phyloP scores from a whole-genome alignment of 2,888 invertebrate genomes.

The Eilema caniola region DNA sequence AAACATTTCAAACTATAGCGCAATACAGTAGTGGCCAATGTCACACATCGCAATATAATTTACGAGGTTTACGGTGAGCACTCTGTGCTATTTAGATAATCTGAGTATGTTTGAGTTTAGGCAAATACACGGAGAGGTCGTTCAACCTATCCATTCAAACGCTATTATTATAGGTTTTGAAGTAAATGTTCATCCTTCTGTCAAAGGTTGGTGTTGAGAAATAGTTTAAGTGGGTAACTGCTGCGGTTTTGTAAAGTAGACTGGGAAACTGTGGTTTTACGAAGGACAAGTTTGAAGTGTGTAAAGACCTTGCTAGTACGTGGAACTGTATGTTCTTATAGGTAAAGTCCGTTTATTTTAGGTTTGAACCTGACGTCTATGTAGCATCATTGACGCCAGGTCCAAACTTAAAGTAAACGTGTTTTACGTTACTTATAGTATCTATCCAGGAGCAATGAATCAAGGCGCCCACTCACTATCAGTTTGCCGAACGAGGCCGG shows the following conservation, averaged over 20 bases:
- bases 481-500: too few relatives aligned
- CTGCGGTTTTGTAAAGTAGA: slow-evolving; percentile 24
- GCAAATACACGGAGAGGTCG: slow-evolving; percentile 56
- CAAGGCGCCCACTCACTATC: too few relatives aligned
- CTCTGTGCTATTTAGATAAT: slow-evolving; percentile 49
- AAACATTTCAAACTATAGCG: slow-evolving; percentile 8
- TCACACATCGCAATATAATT: slow-evolving; percentile 57
- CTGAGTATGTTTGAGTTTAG: slow-evolving; percentile 34
- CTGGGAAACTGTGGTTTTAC: neutral
- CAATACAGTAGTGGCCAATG: slow-evolving; percentile 32
- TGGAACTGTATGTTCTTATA: neutral
- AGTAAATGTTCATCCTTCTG: slow-evolving; percentile 18
- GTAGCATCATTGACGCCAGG: too few relatives aligned
- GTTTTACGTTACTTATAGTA: too few relatives aligned
- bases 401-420: too few relatives aligned
- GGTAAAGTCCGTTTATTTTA: too few relatives aligned
- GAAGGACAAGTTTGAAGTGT: neutral
- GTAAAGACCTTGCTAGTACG: neutral
- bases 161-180: slow-evolving; percentile 9
- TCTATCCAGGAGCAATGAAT: too few relatives aligned
- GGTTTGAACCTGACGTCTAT: too few relatives aligned
- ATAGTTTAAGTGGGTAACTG: slow-evolving; percentile 23
- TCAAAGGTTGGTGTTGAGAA: slow-evolving; percentile 26
- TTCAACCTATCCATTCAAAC: slow-evolving; percentile 66
- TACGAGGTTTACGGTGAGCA: slow-evolving; percentile 52